These are phyloP conservation scores for Uria aalge DNA, from an alignment of 2,113 vertebrate species.

Conservation along the genomic window DNA sequence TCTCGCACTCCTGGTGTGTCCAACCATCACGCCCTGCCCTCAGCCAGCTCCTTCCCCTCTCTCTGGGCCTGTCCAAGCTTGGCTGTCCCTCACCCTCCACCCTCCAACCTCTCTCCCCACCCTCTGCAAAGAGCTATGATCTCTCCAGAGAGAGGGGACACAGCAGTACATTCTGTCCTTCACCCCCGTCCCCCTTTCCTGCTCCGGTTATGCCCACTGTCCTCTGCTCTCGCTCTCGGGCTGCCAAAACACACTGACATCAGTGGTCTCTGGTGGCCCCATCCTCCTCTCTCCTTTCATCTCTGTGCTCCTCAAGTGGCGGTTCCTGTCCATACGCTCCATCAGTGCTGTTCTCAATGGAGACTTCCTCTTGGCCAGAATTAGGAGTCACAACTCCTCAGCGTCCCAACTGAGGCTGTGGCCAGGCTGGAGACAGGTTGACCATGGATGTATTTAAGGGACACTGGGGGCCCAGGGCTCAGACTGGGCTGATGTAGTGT, in stretches of 20 bases:
- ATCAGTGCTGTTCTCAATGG: neutral
- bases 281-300: neutral
- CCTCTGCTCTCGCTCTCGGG: rapidly evolving
- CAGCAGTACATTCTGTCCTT: neutral
- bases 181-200: neutral
- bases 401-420: neutral
- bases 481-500: rapidly evolving
- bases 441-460: neutral
- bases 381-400: neutral
- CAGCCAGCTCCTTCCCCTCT: neutral
- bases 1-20: neutral
- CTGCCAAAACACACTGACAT: neutral
- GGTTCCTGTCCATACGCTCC: neutral
- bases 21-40: rapidly evolving
- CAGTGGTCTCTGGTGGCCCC: neutral
- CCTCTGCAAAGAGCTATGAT: neutral
- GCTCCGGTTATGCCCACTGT: neutral
- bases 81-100: neutral
- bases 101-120: neutral
- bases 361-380: neutral
- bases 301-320: neutral
- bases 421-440: neutral
- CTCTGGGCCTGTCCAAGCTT: neutral
- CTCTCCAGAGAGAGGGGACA: no score
- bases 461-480: neutral